These are phyloP conservation scores for Salminus brasiliensis DNA, from an alignment of 2,113 vertebrate species.

Conservation along the genomic window DNA sequence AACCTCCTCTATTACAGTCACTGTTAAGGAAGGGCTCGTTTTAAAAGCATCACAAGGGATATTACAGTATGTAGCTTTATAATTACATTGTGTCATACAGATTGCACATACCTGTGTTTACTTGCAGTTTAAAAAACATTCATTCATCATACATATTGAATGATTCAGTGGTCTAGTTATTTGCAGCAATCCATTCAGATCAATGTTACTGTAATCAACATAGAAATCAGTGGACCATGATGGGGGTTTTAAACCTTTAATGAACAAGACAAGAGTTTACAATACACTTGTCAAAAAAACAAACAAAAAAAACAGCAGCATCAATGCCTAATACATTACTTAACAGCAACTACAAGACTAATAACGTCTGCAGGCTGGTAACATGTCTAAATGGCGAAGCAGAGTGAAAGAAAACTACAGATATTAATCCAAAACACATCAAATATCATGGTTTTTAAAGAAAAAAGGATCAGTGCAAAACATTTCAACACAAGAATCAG, in stretches of 20 bases:
- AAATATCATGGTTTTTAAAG: not conserved
- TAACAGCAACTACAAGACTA: slow-evolving; percentile 18
- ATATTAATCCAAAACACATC: not conserved
- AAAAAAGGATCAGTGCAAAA: slow-evolving; percentile 32
- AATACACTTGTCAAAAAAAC: slow-evolving; percentile 51
- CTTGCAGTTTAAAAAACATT: too few species aligned
- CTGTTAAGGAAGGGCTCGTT: too few species aligned
- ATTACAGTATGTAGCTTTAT: too few species aligned
- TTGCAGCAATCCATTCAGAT: too few species aligned
- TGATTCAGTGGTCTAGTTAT: too few species aligned
- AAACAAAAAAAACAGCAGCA: slow-evolving; percentile 24
- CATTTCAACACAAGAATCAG: slow-evolving; percentile 14
- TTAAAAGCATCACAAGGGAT: too few species aligned
- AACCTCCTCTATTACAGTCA: too few species aligned
- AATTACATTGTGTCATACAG: too few species aligned
- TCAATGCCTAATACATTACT: not conserved
- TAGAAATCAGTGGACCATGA: not conserved
- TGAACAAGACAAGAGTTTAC: slow-evolving; percentile 42
- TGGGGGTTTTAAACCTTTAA: slow-evolving; percentile 47
- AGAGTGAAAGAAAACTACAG: not conserved
- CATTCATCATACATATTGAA: too few species aligned
- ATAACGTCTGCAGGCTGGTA: not conserved
- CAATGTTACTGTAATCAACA: too few species aligned
- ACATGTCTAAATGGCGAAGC: not conserved
- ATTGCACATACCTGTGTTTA: too few species aligned